Percentiles rank a stretch among this genome's conserved stretches.
These are phyloP conservation scores for Epinotia nisella DNA, from an alignment of 2,888 invertebrate genomes.

Conservation along the genomic window DNA sequence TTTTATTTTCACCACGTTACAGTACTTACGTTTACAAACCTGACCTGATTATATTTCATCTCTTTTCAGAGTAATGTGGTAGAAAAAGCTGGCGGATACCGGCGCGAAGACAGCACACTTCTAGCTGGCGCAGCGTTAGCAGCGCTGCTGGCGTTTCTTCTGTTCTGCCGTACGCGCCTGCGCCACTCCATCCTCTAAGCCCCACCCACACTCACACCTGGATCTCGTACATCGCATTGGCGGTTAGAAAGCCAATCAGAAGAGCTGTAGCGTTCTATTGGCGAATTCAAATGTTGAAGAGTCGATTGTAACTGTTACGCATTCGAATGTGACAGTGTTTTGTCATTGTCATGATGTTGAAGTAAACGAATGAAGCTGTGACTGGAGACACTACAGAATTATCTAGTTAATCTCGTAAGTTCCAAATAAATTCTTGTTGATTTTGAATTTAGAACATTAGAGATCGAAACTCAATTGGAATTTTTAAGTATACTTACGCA, in stretches of 20 bases:
- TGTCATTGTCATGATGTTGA: neutral
- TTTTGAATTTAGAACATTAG: neutral
- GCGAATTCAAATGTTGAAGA: constrained; percentile 22
- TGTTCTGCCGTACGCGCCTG: constrained; percentile 73
- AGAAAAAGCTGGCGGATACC: constrained; percentile 70
- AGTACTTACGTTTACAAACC: neutral
- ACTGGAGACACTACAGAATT: neutral
- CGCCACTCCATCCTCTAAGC: constrained; percentile 70
- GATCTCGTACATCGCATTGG: constrained; percentile 24
- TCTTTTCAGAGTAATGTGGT: constrained; percentile 75
- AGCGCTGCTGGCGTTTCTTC: constrained; percentile 71
- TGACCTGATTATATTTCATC: constrained; percentile 10
- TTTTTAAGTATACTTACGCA: neutral
- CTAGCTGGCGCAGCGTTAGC: constrained; percentile 78
- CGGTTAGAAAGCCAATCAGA: constrained; percentile 20
- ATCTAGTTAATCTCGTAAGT: neutral
- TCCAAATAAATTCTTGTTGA: neutral
- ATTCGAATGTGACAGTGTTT: neutral
- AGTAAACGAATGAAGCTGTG: neutral
- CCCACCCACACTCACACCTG: constrained; percentile 43
- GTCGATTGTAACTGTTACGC: constrained; percentile 10
- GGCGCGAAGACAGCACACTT: constrained; percentile 74
- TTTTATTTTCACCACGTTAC: no score
- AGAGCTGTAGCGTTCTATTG: constrained; percentile 13
- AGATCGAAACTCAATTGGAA: neutral